These are phyloP conservation scores for Neodiprion lecontei DNA, from an alignment of 1,140 invertebrate genomes.

Conservation along the genomic window DNA sequence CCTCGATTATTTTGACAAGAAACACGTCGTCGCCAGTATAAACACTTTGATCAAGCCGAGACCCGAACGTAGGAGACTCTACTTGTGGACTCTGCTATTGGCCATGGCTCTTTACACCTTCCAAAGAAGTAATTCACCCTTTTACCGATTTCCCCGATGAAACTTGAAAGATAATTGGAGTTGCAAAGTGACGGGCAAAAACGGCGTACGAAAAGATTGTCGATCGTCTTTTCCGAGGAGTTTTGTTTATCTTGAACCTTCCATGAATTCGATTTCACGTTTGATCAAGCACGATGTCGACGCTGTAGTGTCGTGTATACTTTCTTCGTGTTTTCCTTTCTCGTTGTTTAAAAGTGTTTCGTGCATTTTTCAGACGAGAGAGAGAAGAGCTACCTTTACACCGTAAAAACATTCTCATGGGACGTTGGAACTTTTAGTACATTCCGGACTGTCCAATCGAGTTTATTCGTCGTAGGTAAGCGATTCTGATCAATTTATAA, in stretches of 20 bases:
- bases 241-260: not conserved
- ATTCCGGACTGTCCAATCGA: slow-evolving; percentile 74
- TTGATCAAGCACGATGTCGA: too few relatives aligned
- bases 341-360: too few relatives aligned
- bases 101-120: slow-evolving; percentile 80
- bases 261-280: too few relatives aligned
- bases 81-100: slow-evolving; percentile 70
- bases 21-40: slow-evolving; percentile 69
- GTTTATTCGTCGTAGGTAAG: slow-evolving; percentile 67
- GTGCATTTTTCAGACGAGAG: slow-evolving; percentile 68
- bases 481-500: slow-evolving; percentile 14
- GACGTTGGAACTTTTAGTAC: slow-evolving; percentile 67
- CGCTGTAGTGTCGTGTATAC: too few relatives aligned
- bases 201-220: too few relatives aligned
- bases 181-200: too few relatives aligned
- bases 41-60: slow-evolving; percentile 66
- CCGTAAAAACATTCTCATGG: slow-evolving; percentile 73
- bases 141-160: not conserved
- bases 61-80: slow-evolving; percentile 62
- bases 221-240: too few relatives aligned
- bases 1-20: slow-evolving; percentile 74
- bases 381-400: slow-evolving; percentile 72
- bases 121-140: slow-evolving; percentile 65
- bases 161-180: not conserved
- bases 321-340: too few relatives aligned